These are phyloP conservation scores for Tenthredo mesomela DNA, from an alignment of 2,888 invertebrate species.

Conservation along the genomic window DNA sequence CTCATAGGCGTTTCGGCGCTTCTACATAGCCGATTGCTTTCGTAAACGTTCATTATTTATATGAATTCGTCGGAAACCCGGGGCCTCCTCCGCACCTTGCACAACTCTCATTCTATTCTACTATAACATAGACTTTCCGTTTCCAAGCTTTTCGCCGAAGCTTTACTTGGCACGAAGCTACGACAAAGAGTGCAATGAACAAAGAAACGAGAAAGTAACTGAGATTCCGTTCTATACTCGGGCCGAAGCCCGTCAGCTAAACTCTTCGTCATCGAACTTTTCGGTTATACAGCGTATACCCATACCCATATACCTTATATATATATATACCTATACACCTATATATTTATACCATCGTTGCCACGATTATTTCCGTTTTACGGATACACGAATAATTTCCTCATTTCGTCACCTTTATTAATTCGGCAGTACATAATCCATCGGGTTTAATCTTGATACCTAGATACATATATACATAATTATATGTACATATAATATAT, in stretches of 20 bases:
- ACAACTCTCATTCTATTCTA: neutral
- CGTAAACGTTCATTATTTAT: constrained; percentile 8
- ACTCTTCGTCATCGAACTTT: neutral
- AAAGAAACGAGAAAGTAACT: neutral
- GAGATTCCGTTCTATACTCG: constrained; percentile 18
- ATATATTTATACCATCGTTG: neutral
- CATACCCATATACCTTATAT: too few relatives aligned
- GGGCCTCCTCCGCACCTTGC: neutral
- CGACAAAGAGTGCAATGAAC: neutral
- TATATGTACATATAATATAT: too few relatives aligned
- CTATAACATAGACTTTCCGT: neutral
- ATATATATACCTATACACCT: too few relatives aligned
- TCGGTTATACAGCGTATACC: neutral
- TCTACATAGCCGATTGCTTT: neutral
- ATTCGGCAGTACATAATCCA: neutral
- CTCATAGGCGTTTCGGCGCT: neutral
- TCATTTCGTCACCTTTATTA: neutral
- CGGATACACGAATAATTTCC: neutral
- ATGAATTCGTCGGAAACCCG: neutral
- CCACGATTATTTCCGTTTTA: neutral
- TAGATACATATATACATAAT: too few relatives aligned
- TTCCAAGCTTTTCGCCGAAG: neutral
- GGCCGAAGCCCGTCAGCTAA: neutral
- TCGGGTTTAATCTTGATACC: too few relatives aligned
- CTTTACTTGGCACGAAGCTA: neutral